Percentiles rank a stretch among this genome's conserved stretches.
These are phyloP conservation scores for Cyprinodon diabolis DNA, from an alignment of 2,797 vertebrate genomes.

Conservation along the genomic window DNA sequence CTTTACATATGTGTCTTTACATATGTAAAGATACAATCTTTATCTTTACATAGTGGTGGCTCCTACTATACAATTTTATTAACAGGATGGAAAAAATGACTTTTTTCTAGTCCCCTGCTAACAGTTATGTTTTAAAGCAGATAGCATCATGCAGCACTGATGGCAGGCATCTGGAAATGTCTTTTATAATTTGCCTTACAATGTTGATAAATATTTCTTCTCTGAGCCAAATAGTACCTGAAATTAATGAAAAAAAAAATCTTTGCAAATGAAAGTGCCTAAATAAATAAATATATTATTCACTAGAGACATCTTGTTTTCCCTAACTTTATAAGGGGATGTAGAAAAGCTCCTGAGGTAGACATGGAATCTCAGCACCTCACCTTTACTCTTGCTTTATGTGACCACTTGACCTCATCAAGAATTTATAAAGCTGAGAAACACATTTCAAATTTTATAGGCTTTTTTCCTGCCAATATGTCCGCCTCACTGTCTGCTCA, in stretches of 20 bases:
- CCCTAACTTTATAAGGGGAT: not conserved
- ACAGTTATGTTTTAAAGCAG: not conserved
- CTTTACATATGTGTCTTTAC: no score
- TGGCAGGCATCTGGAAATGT: not conserved
- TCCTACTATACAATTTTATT: no score
- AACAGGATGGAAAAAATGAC: not conserved
- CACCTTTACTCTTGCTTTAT: not conserved
- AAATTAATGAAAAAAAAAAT: not conserved
- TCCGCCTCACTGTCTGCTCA: slow-evolving; percentile 3
- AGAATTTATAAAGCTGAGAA: slow-evolving; percentile 12
- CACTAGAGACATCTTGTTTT: not conserved
- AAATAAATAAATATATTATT: slow-evolving; percentile 2
- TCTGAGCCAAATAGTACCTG: not conserved
- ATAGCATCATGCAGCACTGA: not conserved
- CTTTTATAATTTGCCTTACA: not conserved
- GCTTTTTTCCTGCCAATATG: slow-evolving; percentile 16
- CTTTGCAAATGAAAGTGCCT: not conserved
- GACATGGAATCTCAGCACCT: slow-evolving; percentile 16
- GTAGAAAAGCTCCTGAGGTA: not conserved
- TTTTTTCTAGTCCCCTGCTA: not conserved
- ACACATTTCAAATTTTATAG: slow-evolving; percentile 6
- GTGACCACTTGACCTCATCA: slow-evolving; percentile 29
- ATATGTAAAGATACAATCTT: no score
- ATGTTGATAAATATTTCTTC: not conserved
- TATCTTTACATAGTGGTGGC: no score